Conservation (phyloP, 2,888 invertebrate genomes). For the Watsonalla cultraria region DNA sequence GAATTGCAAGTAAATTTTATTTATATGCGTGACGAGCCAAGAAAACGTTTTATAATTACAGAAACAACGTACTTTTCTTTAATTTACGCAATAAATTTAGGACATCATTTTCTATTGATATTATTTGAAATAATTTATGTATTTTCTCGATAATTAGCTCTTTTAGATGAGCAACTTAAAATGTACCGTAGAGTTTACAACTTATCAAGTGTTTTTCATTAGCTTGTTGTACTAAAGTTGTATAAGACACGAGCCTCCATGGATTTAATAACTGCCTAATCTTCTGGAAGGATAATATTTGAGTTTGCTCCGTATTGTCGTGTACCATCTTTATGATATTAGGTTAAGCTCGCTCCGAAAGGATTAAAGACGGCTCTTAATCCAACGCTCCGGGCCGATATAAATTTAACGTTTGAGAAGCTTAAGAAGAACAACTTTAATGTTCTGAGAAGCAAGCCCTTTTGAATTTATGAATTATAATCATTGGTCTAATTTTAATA, state of each 20-base stretch:
- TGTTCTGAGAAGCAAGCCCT: conserved; percentile 47
- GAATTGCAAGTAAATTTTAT: background rate
- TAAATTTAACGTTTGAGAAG: conserved; percentile 72
- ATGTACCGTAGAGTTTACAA: background rate
- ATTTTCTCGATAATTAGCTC: too few species aligned
- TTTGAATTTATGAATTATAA: conserved; percentile 36
- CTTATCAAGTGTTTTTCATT: background rate
- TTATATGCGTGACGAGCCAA: conserved; percentile 15
- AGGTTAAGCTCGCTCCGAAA: conserved; percentile 73
- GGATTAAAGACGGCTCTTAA: conserved; percentile 74
- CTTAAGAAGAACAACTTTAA: conserved; percentile 75
- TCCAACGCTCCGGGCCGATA: conserved; percentile 71
- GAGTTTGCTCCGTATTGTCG: conserved; percentile 70
- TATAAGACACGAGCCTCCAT: conserved; percentile 28
- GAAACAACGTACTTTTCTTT: conserved; percentile 8
- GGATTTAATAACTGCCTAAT: conserved; percentile 71
- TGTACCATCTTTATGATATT: conserved; percentile 76
- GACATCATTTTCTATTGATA: too few species aligned
- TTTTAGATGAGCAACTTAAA: background rate
- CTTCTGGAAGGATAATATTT: conserved; percentile 70
- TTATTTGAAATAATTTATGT: too few species aligned
- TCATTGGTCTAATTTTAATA: conserved; percentile 11
- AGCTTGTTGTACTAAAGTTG: conserved; percentile 1
- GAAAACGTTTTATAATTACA: conserved; percentile 16
- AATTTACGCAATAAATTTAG: too few species aligned